A percentile compares a stretch with the other conserved stretches of the same genome.
Conservation (phyloP, 2,888 invertebrate species). For the Idaea aversata region DNA sequence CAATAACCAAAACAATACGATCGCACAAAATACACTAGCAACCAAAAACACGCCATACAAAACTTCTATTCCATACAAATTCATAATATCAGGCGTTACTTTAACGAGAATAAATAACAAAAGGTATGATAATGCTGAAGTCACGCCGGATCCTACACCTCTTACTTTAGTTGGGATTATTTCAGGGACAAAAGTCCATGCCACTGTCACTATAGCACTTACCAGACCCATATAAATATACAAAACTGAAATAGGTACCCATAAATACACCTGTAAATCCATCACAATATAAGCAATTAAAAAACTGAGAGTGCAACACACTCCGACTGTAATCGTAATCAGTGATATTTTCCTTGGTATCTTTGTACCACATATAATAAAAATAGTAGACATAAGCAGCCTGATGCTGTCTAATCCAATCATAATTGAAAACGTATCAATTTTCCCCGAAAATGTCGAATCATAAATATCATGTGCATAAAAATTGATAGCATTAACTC, state of each 20-base stretch:
- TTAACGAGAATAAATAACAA: conserved; percentile 13
- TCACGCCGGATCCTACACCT: conserved; percentile 37
- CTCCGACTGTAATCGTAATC: conserved; percentile 8
- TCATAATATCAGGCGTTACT: conserved; percentile 12
- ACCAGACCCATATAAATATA: conserved; percentile 20
- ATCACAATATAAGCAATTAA: conserved; percentile 6
- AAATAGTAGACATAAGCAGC: background rate
- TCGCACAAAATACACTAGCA: conserved; percentile 7
- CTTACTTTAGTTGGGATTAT: conserved; percentile 38
- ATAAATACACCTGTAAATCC: background rate
- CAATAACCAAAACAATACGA: conserved; percentile 32
- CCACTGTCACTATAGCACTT: conserved; percentile 30
- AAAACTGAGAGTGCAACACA: conserved; percentile 3
- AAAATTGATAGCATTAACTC: conserved; percentile 13
- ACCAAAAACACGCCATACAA: conserved; percentile 7
- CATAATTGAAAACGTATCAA: conserved; percentile 16
- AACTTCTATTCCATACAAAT: background rate
- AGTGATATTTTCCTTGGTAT: conserved; percentile 12
- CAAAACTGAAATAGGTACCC: conserved; percentile 10
- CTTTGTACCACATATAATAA: conserved; percentile 12
- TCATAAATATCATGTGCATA: conserved; percentile 16
- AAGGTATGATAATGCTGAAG: conserved; percentile 5
- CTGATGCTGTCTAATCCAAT: conserved; percentile 10
- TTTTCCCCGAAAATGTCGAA: conserved; percentile 9
- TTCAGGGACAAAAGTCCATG: conserved; percentile 43